phyloP scores from a whole-genome alignment of 2,113 vertebrate species.

The Sphaerodactylus townsendi region DNA sequence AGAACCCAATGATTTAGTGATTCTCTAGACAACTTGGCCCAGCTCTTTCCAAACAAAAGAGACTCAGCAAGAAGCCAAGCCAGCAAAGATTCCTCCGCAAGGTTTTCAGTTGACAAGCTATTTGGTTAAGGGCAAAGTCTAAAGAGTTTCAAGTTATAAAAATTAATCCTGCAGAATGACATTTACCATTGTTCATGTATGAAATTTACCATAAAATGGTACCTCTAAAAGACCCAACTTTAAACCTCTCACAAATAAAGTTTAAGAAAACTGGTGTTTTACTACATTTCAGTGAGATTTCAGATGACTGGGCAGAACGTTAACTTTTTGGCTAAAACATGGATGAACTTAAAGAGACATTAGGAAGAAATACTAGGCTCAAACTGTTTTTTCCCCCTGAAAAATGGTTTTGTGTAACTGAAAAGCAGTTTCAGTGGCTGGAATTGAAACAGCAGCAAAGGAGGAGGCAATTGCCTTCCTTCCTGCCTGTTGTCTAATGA shows the following conservation, averaged over 20 bases:
- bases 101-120: constrained; percentile 39
- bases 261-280: not conserved
- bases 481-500: not conserved
- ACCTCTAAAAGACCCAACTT: not conserved
- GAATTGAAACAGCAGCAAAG: not conserved
- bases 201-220: not conserved
- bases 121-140: not conserved
- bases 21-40: constrained; percentile 42
- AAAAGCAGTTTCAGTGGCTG: not conserved
- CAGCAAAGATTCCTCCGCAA: constrained; percentile 37
- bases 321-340: not conserved
- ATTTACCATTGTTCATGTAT: no score
- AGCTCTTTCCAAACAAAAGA: constrained; percentile 33
- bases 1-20: constrained; percentile 28
- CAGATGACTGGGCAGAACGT: not conserved
- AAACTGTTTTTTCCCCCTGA: not conserved
- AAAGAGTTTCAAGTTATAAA: not conserved
- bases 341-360: not conserved
- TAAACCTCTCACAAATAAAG: not conserved
- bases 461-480: no score
- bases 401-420: not conserved
- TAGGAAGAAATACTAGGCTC: not conserved
- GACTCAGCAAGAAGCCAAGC: constrained; percentile 36
- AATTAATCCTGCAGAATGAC: not conserved
- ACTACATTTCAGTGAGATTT: not conserved